These are phyloP conservation scores for Falco concolor DNA, from an alignment of 2,797 vertebrate species.

Conservation along the genomic window DNA sequence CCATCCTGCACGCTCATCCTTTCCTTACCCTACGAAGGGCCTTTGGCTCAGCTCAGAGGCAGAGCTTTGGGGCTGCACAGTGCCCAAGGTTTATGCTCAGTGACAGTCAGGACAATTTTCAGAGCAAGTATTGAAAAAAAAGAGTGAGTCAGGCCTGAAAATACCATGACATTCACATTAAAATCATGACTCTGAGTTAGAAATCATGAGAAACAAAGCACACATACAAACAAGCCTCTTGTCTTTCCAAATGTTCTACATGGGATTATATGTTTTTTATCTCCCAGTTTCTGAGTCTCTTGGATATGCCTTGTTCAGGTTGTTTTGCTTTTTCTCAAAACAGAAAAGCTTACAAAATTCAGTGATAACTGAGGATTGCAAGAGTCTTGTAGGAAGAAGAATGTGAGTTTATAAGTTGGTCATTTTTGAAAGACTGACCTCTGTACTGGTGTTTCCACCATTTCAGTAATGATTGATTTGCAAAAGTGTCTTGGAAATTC, in stretches of 20 bases:
- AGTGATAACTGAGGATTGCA: background rate
- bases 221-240: background rate
- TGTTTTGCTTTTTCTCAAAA: background rate
- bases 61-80: background rate
- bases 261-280: background rate
- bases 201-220: conserved; percentile 2
- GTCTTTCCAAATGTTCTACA: background rate
- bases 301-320: background rate
- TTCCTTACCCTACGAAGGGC: background rate
- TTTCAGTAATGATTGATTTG: background rate
- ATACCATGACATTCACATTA: background rate
- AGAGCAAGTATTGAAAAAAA: background rate
- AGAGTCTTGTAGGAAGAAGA: background rate
- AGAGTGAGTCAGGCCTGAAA: background rate
- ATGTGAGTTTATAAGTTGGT: background rate
- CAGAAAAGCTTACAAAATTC: background rate
- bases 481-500: background rate
- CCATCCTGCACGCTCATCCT: background rate
- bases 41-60: background rate
- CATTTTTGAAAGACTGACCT: background rate
- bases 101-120: background rate
- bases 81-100: background rate
- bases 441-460: background rate
- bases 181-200: background rate
- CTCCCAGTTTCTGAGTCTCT: background rate